These are phyloP conservation scores for Neogobius melanostomus DNA, from an alignment of 2,113 vertebrate genomes.

Conservation along the genomic window DNA sequence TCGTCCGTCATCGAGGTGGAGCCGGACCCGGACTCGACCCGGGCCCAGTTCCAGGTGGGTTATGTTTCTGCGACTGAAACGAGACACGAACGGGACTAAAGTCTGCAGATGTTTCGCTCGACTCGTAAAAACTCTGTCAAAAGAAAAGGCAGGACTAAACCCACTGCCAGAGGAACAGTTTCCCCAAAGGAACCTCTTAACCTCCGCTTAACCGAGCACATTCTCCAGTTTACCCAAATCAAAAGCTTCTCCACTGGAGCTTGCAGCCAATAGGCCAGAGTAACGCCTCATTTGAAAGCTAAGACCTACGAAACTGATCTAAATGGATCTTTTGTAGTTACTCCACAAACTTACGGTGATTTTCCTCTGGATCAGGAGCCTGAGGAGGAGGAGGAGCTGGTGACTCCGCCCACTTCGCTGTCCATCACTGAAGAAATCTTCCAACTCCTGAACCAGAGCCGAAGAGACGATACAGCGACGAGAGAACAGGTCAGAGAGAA, in stretches of 20 bases:
- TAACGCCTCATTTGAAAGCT: too few species aligned
- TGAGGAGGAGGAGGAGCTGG: conserved; percentile 59
- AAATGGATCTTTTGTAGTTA: background rate
- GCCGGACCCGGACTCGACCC: conserved; percentile 22
- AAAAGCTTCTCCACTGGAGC: too few species aligned
- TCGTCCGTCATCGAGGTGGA: too few species aligned
- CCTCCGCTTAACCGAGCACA: too few species aligned
- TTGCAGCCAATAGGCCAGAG: too few species aligned
- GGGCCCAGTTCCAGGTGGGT: conserved; percentile 11
- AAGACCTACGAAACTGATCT: too few species aligned
- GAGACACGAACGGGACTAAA: conserved; percentile 8
- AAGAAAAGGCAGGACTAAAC: too few species aligned
- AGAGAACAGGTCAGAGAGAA: conserved; percentile 7
- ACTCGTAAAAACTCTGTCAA: too few species aligned
- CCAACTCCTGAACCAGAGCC: conserved; percentile 83
- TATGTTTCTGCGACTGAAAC: conserved; percentile 11
- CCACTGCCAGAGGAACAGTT: too few species aligned
- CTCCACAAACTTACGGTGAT: background rate
- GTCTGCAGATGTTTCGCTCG: too few species aligned
- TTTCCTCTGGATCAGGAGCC: conserved; percentile 24
- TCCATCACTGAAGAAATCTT: conserved; percentile 89
- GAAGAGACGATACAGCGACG: conserved; percentile 64
- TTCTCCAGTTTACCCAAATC: too few species aligned
- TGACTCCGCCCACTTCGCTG: conserved; percentile 71
- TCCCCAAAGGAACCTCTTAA: too few species aligned